phyloP scores from a whole-genome alignment of 2,113 vertebrate genomes.

The Crotalus tigris region DNA sequence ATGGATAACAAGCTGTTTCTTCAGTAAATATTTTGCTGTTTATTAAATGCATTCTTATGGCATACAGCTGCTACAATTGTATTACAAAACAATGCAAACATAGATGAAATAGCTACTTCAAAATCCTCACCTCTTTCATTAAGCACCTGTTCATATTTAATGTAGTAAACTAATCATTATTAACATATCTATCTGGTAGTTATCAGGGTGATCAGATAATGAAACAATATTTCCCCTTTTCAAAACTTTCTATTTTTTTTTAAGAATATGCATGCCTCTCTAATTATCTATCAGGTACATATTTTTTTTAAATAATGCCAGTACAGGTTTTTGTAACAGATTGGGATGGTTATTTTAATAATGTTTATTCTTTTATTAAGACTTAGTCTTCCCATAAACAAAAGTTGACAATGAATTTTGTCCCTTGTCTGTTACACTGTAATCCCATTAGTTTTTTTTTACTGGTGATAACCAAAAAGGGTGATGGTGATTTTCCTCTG shows the following conservation, averaged over 20 bases:
- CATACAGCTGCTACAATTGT: conserved; percentile 54
- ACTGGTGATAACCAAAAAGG: background rate
- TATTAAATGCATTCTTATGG: conserved; percentile 69
- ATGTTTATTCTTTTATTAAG: background rate
- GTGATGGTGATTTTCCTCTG: background rate
- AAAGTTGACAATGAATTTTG: background rate
- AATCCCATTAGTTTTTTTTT: background rate
- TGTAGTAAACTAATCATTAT: conserved; percentile 19
- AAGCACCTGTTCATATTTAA: background rate
- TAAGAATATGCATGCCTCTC: background rate
- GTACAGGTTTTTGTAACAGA: background rate
- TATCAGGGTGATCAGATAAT: background rate
- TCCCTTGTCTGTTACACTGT: background rate
- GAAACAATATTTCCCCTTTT: background rate
- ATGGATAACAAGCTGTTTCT: conserved; percentile 78
- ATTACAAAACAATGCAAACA: conserved; percentile 31
- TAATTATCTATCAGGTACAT: background rate
- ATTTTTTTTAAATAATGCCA: background rate
- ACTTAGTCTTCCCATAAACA: background rate
- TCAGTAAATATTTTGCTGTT: conserved; percentile 79
- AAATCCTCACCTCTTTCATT: conserved; percentile 10
- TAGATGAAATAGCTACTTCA: conserved; percentile 30
- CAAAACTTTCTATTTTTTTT: background rate
- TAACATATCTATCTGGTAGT: background rate
- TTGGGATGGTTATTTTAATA: background rate